Base-by-base conservation (phyloP, 1,140 invertebrate species). In the Drosophila yakuba region DNA sequence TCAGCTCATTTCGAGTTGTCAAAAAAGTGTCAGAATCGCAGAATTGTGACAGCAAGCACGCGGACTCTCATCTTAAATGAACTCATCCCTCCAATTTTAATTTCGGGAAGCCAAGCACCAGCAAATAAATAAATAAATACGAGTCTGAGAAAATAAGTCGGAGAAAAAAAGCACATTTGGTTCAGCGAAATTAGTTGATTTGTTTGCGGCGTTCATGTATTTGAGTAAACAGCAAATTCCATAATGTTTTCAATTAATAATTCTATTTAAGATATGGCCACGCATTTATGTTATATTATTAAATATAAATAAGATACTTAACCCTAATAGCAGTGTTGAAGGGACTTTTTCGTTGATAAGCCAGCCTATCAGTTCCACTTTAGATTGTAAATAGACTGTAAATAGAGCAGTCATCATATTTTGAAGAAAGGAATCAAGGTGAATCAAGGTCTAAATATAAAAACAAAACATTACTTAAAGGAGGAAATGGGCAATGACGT, bases 181-280 rank as follows among this genome's bases (percentile, higher is more conserved):
- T 44, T 25, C 7, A 11, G 20, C n/a, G 10, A 35, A 57, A 59
- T 81, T 55, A 57, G 69, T 67, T 74, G 80, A 61, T 67, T 80
- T 63, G 55, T 77, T 57, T 51, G 15, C 57, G 56, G 45, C 36
- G 48, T 47, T 69, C 8, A 45, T 14, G 20, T 39, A 55, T 66
- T 57, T 67, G 73, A 74, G 83, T 88, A 83, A 88, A 86, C 84
- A 89, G 32, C 67, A 28, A 52, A 59, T 73, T 63, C 56, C 84
- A 89, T 89, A 79, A 83, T 88, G 83, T 86, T 88, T 63, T 50
- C 68, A 86, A 86, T 86, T 86, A 86, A 86, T 86, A 86, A 86
- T 74, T 82, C 88, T 78, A 48, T 36, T 59, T 14, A 14, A 14
- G 59, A 54, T 17, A 47, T 44, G 28, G 64, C 12, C 8, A 15